A percentile compares a stretch with the other conserved stretches of the same genome.
Conservation (phyloP, 37 sponge, comb jelly and placozoan species). For the Aphrocallistes beatrix region DNA sequence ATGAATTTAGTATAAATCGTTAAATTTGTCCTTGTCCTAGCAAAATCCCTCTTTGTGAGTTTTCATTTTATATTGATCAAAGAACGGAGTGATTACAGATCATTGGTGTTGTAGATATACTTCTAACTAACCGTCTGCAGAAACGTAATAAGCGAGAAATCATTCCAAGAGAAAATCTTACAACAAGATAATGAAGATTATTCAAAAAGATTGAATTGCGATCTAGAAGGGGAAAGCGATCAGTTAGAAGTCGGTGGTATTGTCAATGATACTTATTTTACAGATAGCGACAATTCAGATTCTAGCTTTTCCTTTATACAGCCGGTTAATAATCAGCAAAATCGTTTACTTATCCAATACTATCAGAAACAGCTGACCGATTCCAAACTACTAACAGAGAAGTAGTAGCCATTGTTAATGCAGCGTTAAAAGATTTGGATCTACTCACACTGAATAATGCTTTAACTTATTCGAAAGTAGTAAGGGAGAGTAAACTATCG, state of each 20-base stretch:
- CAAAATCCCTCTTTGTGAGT: neutral
- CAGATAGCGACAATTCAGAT: too few relatives aligned
- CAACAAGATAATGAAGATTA: too few relatives aligned
- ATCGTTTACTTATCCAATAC: neutral
- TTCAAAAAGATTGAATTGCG: too few relatives aligned
- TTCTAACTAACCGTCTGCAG: neutral
- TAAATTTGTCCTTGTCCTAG: neutral
- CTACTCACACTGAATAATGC: neutral
- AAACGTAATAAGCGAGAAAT: neutral
- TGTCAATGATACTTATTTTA: too few relatives aligned
- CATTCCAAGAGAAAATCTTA: too few relatives aligned
- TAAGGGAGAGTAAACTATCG: neutral
- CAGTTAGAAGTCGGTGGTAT: too few relatives aligned
- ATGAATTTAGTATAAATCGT: neutral
- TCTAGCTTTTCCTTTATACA: too few relatives aligned
- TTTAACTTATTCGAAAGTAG: neutral
- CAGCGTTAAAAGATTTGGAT: neutral
- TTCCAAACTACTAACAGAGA: neutral
- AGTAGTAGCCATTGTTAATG: neutral
- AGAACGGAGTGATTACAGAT: neutral
- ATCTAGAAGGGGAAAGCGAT: too few relatives aligned
- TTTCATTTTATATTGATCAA: neutral
- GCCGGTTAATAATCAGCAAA: too few relatives aligned
- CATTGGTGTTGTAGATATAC: neutral
- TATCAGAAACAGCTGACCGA: neutral